Evolutionary conservation across 2,888 invertebrate genomes (phyloP).

Genomic region (Napeogenes sylphis): DNA sequence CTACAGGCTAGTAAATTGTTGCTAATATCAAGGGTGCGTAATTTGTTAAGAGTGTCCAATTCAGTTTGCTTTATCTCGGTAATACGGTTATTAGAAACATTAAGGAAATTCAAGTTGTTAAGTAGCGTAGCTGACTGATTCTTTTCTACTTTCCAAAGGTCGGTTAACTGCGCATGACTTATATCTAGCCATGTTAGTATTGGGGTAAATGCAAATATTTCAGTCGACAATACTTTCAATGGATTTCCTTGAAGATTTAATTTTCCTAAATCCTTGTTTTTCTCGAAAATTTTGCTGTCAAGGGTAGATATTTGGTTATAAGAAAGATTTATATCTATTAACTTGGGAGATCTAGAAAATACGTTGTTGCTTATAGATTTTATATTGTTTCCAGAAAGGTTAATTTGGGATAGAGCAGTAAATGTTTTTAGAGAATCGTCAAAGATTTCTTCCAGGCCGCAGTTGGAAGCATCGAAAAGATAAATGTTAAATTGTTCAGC

Average conservation of each 20-base stretch:
- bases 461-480: conserved; percentile 85
- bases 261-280: conserved; percentile 81
- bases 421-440: conserved; percentile 83
- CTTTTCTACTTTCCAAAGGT: conserved; percentile 80
- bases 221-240: conserved; percentile 80
- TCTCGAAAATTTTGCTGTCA: conserved; percentile 80
- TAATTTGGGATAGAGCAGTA: conserved; percentile 81
- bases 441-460: conserved; percentile 80
- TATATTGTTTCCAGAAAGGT: conserved; percentile 82
- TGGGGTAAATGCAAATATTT: conserved; percentile 80
- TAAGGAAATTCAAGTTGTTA: conserved; percentile 76
- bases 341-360: conserved; percentile 74
- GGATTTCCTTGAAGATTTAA: conserved; percentile 86
- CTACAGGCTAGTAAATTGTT: conserved; percentile 84
- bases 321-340: conserved; percentile 84
- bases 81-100: conserved; percentile 79
- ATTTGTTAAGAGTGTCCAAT: conserved; percentile 75
- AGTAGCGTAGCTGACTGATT: conserved; percentile 65
- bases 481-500: conserved; percentile 80
- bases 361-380: conserved; percentile 75
- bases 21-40: conserved; percentile 79
- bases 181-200: conserved; percentile 82
- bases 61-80: conserved; percentile 77
- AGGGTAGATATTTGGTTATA: conserved; percentile 81
- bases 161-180: conserved; percentile 82